phyloP scores from a whole-genome alignment of 2,797 vertebrate genomes.

The Lophotriccus pileatus region DNA sequence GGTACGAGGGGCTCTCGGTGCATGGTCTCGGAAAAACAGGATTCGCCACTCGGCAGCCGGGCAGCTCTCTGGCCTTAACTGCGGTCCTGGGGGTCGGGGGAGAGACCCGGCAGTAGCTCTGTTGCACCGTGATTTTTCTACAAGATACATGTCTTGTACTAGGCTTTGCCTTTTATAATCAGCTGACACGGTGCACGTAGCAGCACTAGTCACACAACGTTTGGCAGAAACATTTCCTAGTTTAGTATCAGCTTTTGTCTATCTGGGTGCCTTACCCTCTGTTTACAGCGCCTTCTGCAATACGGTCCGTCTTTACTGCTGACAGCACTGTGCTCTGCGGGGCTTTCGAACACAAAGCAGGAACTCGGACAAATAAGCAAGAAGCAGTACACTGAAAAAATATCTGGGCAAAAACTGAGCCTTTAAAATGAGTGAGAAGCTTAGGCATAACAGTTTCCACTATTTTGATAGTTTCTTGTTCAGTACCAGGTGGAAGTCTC shows the following conservation, averaged over 20 bases:
- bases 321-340: not conserved
- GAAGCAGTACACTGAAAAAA: not conserved
- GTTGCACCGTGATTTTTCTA: not conserved
- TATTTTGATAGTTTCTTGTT: not conserved
- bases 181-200: not conserved
- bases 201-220: not conserved
- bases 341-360: not conserved
- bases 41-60: not conserved
- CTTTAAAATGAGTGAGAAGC: not conserved
- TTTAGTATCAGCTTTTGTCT: slow-evolving; percentile 42
- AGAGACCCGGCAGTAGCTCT: not conserved
- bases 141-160: not conserved
- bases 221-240: slow-evolving; percentile 54
- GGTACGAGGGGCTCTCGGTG: not conserved
- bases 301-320: not conserved
- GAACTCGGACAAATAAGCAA: not conserved
- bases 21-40: not conserved
- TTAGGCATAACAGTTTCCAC: not conserved
- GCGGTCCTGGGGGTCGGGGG: not conserved
- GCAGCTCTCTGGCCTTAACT: not conserved
- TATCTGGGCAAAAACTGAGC: not conserved
- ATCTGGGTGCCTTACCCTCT: not conserved
- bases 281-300: not conserved
- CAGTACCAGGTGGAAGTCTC: not conserved
- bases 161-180: slow-evolving; percentile 14